These are phyloP conservation scores for Aporophyla nigra DNA, from an alignment of 2,888 invertebrate genomes.

Conservation along the genomic window DNA sequence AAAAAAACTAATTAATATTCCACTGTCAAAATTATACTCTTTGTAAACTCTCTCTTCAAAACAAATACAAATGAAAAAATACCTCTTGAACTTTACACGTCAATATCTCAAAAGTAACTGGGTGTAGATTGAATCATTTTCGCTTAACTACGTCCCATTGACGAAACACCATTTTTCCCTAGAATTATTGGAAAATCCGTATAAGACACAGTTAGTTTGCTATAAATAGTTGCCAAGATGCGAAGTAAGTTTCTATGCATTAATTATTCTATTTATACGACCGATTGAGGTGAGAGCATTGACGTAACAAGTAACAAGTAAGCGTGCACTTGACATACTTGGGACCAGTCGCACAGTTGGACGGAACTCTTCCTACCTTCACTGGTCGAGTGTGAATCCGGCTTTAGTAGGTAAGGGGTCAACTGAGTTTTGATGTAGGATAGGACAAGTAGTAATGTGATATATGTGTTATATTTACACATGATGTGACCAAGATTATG, in stretches of 20 bases:
- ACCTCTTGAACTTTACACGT: too few species aligned
- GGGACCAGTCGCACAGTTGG: conserved; percentile 78
- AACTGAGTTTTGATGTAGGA: neutral
- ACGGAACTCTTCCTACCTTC: conserved; percentile 79
- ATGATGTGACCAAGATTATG: too few species aligned
- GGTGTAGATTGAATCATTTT: too few species aligned
- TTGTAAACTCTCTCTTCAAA: too few species aligned
- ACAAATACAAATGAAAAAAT: too few species aligned
- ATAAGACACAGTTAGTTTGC: conserved; percentile 11
- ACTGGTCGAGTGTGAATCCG: conserved; percentile 33
- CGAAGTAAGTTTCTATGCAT: conserved; percentile 71
- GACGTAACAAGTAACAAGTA: conserved; percentile 74
- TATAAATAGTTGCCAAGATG: conserved; percentile 47
- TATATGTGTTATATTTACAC: too few species aligned
- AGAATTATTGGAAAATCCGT: neutral
- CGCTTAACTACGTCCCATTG: neutral
- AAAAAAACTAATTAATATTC: too few species aligned
- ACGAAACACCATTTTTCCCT: neutral
- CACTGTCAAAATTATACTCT: too few species aligned
- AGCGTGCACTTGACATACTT: conserved; percentile 86
- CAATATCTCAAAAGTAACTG: too few species aligned
- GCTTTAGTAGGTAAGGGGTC: conserved; percentile 16
- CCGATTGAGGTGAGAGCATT: conserved; percentile 75
- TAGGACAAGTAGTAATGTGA: neutral
- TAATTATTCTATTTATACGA: conserved; percentile 75